Conservation (phyloP, 2,797 vertebrate species). For the Onychomys arenicola region DNA sequence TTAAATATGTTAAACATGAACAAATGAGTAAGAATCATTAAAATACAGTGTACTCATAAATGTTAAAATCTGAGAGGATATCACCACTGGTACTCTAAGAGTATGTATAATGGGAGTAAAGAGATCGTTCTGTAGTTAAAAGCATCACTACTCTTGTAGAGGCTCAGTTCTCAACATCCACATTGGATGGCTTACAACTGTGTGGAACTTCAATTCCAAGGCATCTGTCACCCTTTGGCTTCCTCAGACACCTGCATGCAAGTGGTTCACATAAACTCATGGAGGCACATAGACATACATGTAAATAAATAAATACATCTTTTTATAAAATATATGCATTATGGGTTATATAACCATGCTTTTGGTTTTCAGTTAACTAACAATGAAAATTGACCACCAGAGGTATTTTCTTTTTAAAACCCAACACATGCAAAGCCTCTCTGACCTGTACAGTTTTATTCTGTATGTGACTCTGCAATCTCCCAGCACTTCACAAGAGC, state of each 20-base stretch:
- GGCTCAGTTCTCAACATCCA: neutral
- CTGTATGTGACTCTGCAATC: neutral
- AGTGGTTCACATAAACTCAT: neutral
- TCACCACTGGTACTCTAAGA: neutral
- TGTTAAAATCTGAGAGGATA: slow-evolving; percentile 14
- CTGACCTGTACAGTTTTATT: neutral
- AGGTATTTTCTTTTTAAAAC: slow-evolving; percentile 13
- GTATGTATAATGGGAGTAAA: neutral
- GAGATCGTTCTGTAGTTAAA: neutral
- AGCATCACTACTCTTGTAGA: neutral
- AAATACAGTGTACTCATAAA: neutral
- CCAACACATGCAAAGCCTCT: neutral
- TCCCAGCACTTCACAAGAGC: neutral
- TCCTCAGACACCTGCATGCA: neutral
- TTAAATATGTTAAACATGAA: neutral
- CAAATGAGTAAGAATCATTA: neutral
- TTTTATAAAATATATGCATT: neutral
- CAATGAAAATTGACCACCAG: neutral
- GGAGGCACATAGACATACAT: neutral
- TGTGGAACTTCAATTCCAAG: neutral
- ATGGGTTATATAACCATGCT: neutral
- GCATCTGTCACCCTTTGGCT: neutral
- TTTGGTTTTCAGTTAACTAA: slow-evolving; percentile 8
- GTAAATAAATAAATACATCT: neutral
- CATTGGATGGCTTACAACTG: neutral